These are phyloP conservation scores for Dryoscopus gambensis DNA, from an alignment of 2,113 vertebrate genomes.

Conservation along the genomic window DNA sequence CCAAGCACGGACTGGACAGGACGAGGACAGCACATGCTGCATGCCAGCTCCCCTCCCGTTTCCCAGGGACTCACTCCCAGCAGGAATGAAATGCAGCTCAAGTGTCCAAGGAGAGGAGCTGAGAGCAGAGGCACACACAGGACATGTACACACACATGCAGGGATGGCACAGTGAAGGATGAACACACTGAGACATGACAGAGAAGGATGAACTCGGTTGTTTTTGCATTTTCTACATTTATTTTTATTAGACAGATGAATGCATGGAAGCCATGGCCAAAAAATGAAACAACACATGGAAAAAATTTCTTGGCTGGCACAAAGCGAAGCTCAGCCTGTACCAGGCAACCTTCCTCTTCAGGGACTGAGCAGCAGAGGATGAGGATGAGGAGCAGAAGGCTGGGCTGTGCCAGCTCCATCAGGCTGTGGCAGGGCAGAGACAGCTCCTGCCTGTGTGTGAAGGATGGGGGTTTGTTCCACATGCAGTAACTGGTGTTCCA, in stretches of 20 bases:
- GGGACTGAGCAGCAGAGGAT: background rate
- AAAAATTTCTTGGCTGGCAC: background rate
- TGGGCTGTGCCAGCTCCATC: background rate
- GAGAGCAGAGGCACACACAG: background rate
- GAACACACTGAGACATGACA: background rate
- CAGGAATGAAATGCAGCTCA: background rate
- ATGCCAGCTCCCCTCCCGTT: background rate
- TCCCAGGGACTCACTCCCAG: background rate
- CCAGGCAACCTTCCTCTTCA: background rate
- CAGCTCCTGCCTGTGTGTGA: background rate
- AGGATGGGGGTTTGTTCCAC: background rate
- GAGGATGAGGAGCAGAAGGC: background rate
- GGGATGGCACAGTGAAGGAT: background rate
- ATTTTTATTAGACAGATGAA: constrained; percentile 60
- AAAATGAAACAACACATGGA: background rate
- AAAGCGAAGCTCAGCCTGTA: background rate
- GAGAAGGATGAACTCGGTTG: background rate
- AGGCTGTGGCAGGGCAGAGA: background rate
- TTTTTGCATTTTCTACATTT: background rate
- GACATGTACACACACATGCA: background rate
- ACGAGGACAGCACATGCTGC: background rate
- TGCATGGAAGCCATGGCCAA: background rate
- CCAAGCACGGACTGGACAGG: background rate
- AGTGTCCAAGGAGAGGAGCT: background rate
- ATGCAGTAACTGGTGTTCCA: background rate